Base-by-base conservation (phyloP, 2,797 vertebrate species). In the Falco peregrinus region DNA sequence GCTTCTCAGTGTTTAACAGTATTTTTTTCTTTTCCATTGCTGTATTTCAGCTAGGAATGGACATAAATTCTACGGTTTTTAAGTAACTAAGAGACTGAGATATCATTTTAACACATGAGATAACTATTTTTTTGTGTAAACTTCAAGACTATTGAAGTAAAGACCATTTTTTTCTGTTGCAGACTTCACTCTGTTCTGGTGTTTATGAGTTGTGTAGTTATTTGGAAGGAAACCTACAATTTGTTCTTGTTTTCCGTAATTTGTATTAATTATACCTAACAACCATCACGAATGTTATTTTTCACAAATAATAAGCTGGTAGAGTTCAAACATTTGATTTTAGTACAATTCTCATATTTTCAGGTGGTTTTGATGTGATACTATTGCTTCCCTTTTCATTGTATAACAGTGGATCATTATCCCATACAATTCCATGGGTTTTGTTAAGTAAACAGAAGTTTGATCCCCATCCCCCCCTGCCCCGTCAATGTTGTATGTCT, bases 21-120 rank as follows among this genome's bases (percentile, higher is more conserved):
- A 13, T 25, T 0, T 1, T 14, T 9, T 48, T 71, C 28, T n/a
- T 37, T 28, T 10, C 16, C 8, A 21, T 48, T 67, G 5, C 1
- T 73, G 25, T 1, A 6, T 70, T 92, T 88, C 63, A 45, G 41
- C 9, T 53, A 76, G 18, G 76, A 87, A 76, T 37, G 0, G 21
- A 43, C 16, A 22, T 37, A 83, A 78, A 50, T 68, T 78, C 41
- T 48, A 31, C 15, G 25, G 4, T 4, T 60, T 89, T 84, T 84
- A 79, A 68, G 21, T 15, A 92, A 41, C 5, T 14, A 20, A 37
- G 47, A 78, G 6, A 41, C 11, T 73, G 37, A 73, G 5, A n/a
- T 45, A 14, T 41, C 39, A 41, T 41, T 41, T 56, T 68, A 78
- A 67, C 45, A 80, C 3, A 8, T 25, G 24, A 3, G 22, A 61